These are phyloP conservation scores for Anomalospiza imberbis DNA, from an alignment of 2,797 vertebrate genomes.

Conservation along the genomic window DNA sequence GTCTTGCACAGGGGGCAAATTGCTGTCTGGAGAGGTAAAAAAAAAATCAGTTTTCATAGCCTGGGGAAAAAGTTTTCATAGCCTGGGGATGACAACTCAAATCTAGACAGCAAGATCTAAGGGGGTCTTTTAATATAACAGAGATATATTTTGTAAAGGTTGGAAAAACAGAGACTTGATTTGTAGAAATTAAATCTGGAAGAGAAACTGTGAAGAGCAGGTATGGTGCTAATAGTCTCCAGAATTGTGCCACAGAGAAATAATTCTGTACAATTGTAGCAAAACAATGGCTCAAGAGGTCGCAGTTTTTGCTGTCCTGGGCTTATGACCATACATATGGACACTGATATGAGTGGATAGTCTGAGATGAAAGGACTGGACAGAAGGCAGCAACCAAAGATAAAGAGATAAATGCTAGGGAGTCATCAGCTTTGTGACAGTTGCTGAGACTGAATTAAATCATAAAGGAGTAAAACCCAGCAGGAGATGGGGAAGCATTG, in stretches of 20 bases:
- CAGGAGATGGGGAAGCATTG: slow-evolving; percentile 4
- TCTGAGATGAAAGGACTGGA: not conserved
- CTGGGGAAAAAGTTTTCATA: not conserved
- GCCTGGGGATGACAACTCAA: not conserved
- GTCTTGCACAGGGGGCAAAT: not conserved
- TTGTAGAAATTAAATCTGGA: not conserved
- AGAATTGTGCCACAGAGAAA: not conserved
- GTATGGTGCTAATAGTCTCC: not conserved
- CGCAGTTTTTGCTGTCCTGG: not conserved
- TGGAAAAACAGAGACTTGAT: not conserved
- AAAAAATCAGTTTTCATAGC: not conserved
- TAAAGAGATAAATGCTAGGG: slow-evolving; percentile 33
- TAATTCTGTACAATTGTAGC: not conserved
- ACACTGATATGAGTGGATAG: not conserved
- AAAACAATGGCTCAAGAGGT: not conserved
- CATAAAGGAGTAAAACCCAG: slow-evolving; percentile 24
- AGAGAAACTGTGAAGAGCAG: not conserved
- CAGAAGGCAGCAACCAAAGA: slow-evolving; percentile 23
- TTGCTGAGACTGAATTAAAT: slow-evolving; percentile 44
- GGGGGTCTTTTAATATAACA: not conserved
- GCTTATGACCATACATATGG: not conserved
- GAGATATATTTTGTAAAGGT: not conserved
- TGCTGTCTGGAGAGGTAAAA: not conserved
- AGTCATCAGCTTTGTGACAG: slow-evolving; percentile 15
- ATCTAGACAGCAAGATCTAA: not conserved